A percentile compares a stretch with the other conserved stretches of the same genome.
These are phyloP conservation scores for Oryzaephilus surinamensis DNA, from an alignment of 1,140 invertebrate genomes.

Conservation along the genomic window DNA sequence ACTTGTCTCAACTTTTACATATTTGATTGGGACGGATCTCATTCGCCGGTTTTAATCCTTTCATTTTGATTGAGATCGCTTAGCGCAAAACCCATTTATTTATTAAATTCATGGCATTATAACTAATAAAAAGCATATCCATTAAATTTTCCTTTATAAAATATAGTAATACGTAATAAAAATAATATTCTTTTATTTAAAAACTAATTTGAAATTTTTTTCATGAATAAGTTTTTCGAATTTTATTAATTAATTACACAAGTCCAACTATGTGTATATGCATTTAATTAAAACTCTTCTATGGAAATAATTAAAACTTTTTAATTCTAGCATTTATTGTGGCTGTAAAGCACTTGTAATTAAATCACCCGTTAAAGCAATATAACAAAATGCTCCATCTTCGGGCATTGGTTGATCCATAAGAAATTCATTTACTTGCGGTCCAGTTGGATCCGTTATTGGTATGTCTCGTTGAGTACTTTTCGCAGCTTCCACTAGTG, in stretches of 20 bases:
- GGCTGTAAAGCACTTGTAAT: conserved; percentile 19
- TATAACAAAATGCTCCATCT: conserved; percentile 41
- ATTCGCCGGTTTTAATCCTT: conserved; percentile 10
- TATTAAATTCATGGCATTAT: not conserved
- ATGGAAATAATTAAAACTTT: too few relatives aligned
- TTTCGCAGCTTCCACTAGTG: conserved; percentile 34
- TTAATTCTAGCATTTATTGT: too few relatives aligned
- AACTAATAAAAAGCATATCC: not conserved
- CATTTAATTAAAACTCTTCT: too few relatives aligned
- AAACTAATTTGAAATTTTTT: too few relatives aligned
- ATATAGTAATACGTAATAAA: too few relatives aligned
- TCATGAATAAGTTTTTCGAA: too few relatives aligned
- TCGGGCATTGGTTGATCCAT: conserved; percentile 34
- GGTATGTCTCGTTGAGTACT: conserved; percentile 29
- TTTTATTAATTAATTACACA: too few relatives aligned
- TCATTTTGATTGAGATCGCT: conserved; percentile 7
- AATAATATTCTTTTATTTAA: too few relatives aligned
- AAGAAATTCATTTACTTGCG: conserved; percentile 37
- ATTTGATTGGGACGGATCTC: conserved; percentile 27
- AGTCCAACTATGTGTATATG: too few relatives aligned
- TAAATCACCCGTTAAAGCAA: conserved; percentile 39
- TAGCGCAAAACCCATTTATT: not conserved
- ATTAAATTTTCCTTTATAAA: too few relatives aligned
- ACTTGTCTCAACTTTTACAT: conserved; percentile 27
- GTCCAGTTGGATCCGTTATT: conserved; percentile 35